phyloP scores from a whole-genome alignment of 1,140 invertebrate species.

The Laupala kohalensis region DNA sequence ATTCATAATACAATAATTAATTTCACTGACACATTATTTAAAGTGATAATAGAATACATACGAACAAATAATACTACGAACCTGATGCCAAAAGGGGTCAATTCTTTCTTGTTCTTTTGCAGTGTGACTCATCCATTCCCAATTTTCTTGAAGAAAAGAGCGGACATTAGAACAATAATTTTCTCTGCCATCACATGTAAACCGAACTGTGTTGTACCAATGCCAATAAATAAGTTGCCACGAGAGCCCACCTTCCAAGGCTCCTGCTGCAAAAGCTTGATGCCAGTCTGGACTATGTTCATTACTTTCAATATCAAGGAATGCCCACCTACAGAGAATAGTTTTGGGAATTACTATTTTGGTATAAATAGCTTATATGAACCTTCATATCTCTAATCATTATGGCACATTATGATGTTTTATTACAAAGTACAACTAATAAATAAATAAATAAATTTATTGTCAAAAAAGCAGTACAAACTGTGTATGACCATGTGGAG shows the following conservation, averaged over 20 bases:
- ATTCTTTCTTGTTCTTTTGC: conserved; percentile 32
- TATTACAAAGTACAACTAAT: no score
- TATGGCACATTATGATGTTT: no score
- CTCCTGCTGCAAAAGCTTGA: conserved; percentile 79
- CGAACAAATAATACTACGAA: no score
- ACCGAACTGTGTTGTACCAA: conserved; percentile 61
- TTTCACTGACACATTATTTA: no score
- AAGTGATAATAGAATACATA: no score
- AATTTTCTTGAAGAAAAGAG: conserved; percentile 48
- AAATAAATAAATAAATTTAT: no score
- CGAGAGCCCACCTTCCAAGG: conserved; percentile 71
- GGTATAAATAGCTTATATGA: no score
- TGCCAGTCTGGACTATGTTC: conserved; percentile 20
- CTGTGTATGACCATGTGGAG: no score
- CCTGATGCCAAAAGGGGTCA: conserved; percentile 71
- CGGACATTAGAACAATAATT: conserved; percentile 53
- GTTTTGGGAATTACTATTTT: no score
- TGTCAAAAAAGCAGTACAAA: no score
- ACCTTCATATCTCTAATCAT: no score
- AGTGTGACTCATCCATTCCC: conserved; percentile 42
- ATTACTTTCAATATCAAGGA: conserved; percentile 29
- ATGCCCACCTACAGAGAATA: conserved; percentile 42
- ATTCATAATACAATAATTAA: no score
- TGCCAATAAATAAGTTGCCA: conserved; percentile 69
- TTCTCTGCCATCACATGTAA: conserved; percentile 49